Conservation (phyloP, 1,140 invertebrate genomes). For the Drusus annulatus region DNA sequence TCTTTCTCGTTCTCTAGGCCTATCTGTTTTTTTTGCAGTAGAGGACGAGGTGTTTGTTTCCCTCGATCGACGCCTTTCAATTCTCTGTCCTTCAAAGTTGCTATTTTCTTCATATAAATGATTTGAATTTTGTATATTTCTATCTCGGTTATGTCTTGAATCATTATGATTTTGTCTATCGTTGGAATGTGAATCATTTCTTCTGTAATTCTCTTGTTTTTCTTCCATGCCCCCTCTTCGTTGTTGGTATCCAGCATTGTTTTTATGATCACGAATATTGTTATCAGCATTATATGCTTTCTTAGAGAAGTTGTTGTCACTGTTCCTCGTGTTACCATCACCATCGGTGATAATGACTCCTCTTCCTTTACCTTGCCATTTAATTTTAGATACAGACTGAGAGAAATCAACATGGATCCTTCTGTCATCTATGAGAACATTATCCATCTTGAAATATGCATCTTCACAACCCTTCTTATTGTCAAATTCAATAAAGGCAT, state of each 20-base stretch:
- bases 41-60: constrained; percentile 11
- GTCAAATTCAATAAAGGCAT: constrained; percentile 99
- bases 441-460: constrained; percentile 99
- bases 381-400: constrained; percentile 95
- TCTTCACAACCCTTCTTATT: constrained; percentile 96
- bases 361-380: constrained; percentile 89
- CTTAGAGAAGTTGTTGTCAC: constrained; percentile 18
- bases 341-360: constrained; percentile 73
- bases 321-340: constrained; percentile 5
- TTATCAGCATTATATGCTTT: constrained; percentile 41
- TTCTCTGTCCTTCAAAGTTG: constrained; percentile 17
- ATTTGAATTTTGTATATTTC: neutral
- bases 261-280: constrained; percentile 28
- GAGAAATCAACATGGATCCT: constrained; percentile 99
- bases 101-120: constrained; percentile 26
- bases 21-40: constrained; percentile 20
- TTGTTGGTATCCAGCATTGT: neutral
- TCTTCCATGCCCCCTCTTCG: neutral
- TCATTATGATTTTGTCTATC: constrained; percentile 11
- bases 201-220: constrained; percentile 18
- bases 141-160: constrained; percentile 1
- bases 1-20: constrained; percentile 6
- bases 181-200: constrained; percentile 21
- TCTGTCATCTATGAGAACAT: constrained; percentile 98
- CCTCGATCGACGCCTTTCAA: constrained; percentile 10